phyloP scores from a whole-genome alignment of 2,797 vertebrate genomes.

The Rhynchonycteris naso region DNA sequence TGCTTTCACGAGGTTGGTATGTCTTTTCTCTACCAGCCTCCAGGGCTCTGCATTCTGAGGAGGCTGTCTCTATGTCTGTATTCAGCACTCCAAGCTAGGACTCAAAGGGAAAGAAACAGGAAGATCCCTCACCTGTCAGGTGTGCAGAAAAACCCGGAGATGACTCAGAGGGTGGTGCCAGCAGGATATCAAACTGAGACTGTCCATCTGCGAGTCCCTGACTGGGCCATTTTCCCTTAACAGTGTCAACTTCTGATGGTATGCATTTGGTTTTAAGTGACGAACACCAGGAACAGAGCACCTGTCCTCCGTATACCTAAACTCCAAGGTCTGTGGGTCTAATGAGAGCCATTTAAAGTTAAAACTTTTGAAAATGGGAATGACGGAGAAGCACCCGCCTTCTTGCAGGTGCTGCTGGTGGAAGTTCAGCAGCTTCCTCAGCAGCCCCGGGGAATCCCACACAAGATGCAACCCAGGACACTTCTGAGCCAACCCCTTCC shows the following conservation, averaged over 20 bases:
- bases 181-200: neutral
- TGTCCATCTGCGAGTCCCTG: fast-evolving
- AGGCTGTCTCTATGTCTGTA: neutral
- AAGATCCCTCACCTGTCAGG: neutral
- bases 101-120: neutral
- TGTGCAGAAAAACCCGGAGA: neutral
- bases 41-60: neutral
- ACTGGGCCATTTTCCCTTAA: neutral
- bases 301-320: neutral
- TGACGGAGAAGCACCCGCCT: neutral
- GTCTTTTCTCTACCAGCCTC: neutral
- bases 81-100: neutral
- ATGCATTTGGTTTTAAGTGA: neutral
- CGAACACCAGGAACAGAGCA: neutral
- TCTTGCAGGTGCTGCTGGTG: neutral
- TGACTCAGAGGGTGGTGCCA: no score
- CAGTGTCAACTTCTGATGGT: neutral
- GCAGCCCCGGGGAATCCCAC: fast-evolving
- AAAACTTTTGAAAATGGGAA: neutral
- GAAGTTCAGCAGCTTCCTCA: neutral
- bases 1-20: neutral
- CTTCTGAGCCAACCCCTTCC: neutral
- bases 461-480: fast-evolving
- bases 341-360: neutral
- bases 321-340: neutral